Evolutionary conservation across 2,113 vertebrate species (phyloP).

Genomic region (Theristicus caerulescens): DNA sequence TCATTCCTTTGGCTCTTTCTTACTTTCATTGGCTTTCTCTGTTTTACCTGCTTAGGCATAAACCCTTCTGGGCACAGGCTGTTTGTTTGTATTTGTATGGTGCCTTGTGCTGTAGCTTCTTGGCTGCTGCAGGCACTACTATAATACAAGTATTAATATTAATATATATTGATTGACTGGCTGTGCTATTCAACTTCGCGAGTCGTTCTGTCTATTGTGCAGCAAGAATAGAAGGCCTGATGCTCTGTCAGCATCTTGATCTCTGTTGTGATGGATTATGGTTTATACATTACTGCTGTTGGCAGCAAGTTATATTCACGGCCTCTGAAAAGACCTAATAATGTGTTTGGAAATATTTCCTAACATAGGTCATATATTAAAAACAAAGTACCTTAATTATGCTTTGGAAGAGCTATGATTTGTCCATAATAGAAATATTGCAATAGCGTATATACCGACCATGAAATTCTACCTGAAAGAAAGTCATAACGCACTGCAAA

Average conservation of each 20-base stretch:
- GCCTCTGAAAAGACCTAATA: constrained; percentile 24
- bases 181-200: background rate
- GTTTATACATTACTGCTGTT: background rate
- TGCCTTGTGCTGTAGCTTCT: background rate
- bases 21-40: background rate
- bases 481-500: background rate
- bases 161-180: background rate
- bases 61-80: background rate
- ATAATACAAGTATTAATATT: background rate
- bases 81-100: background rate
- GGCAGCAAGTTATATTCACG: constrained; percentile 9
- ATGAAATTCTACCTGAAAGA: background rate
- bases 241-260: constrained; percentile 29
- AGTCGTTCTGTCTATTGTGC: background rate
- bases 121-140: background rate
- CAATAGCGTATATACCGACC: background rate
- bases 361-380: background rate
- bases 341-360: constrained; percentile 17
- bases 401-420: constrained; percentile 21
- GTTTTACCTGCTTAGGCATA: background rate
- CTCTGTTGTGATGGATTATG: background rate
- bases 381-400: constrained; percentile 32
- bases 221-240: background rate
- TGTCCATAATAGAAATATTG: background rate
- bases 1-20: background rate